phyloP scores from a whole-genome alignment of 2,113 vertebrate species.

The Percina caprodes region DNA sequence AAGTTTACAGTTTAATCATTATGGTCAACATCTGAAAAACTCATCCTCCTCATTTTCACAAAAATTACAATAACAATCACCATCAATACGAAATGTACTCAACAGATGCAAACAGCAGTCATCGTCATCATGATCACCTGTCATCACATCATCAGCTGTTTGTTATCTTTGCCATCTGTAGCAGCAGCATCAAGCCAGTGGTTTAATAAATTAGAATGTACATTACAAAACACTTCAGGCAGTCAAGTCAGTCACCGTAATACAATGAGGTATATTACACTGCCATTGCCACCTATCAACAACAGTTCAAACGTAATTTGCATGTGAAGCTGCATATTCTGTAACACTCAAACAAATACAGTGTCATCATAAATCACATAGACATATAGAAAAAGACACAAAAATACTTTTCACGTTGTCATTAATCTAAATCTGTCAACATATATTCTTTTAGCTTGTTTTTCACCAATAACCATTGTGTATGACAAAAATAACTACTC shows the following conservation, averaged over 20 bases:
- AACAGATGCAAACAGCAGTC: slow-evolving; percentile 15
- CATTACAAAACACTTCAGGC: slow-evolving; percentile 56
- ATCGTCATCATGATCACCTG: not conserved
- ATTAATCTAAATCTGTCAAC: slow-evolving; percentile 55
- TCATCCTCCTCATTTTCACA: slow-evolving; percentile 34
- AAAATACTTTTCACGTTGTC: slow-evolving; percentile 70
- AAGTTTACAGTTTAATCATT: slow-evolving; percentile 53
- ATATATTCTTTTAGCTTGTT: slow-evolving; percentile 23
- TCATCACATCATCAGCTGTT: slow-evolving; percentile 13
- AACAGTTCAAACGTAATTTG: slow-evolving; percentile 50
- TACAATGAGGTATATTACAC: slow-evolving; percentile 72
- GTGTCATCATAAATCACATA: slow-evolving; percentile 51
- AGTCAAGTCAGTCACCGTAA: slow-evolving; percentile 44
- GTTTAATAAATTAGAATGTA: slow-evolving; percentile 57
- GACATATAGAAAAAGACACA: slow-evolving; percentile 66
- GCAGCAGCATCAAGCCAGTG: slow-evolving; percentile 33
- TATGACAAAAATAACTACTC: slow-evolving; percentile 37
- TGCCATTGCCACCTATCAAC: slow-evolving; percentile 41
- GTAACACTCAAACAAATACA: slow-evolving; percentile 56
- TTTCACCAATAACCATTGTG: slow-evolving; percentile 28
- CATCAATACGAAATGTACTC: slow-evolving; percentile 1
- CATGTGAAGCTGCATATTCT: slow-evolving; percentile 72
- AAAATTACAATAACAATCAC: slow-evolving; percentile 27
- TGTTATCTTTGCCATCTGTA: slow-evolving; percentile 26
- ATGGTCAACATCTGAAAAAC: slow-evolving; percentile 40